These are phyloP conservation scores for Helicoverpa armigera DNA, from an alignment of 1,140 invertebrate genomes.

Conservation along the genomic window DNA sequence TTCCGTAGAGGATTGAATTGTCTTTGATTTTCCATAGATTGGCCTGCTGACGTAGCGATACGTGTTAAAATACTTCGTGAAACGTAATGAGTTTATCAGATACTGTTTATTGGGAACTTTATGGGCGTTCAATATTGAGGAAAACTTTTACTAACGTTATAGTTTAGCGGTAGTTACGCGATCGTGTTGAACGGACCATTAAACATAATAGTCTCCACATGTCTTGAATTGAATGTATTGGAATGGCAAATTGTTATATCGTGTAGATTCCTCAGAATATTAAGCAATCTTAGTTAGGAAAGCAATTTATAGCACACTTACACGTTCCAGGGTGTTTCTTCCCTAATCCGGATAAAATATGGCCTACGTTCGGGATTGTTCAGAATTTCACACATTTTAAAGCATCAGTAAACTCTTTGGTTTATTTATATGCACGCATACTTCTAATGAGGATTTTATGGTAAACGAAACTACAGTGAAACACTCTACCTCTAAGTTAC, in stretches of 20 bases:
- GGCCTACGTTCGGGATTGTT: no score
- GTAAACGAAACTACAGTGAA: no score
- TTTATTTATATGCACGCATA: no score
- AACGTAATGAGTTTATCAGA: conserved; percentile 41
- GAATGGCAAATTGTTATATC: background rate
- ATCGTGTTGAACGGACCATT: background rate
- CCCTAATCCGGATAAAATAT: no score
- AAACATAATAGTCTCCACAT: background rate
- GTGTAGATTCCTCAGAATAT: no score
- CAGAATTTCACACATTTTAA: no score
- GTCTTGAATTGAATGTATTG: background rate
- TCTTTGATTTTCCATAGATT: conserved; percentile 34
- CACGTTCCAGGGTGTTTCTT: no score
- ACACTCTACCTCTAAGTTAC: no score
- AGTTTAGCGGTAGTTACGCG: background rate
- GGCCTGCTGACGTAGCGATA: conserved; percentile 19
- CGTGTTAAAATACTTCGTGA: conserved; percentile 33
- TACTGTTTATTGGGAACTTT: conserved; percentile 43
- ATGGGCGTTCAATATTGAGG: background rate
- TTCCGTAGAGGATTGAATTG: conserved; percentile 4
- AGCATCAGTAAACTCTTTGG: no score
- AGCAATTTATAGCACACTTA: no score
- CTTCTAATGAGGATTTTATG: no score
- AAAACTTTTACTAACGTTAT: conserved; percentile 7
- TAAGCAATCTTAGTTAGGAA: no score